Evolutionary conservation across 2,113 vertebrate species (phyloP), one percentile per base, ranked within the genome.

Genomic region (Crotalus helleri): DNA sequence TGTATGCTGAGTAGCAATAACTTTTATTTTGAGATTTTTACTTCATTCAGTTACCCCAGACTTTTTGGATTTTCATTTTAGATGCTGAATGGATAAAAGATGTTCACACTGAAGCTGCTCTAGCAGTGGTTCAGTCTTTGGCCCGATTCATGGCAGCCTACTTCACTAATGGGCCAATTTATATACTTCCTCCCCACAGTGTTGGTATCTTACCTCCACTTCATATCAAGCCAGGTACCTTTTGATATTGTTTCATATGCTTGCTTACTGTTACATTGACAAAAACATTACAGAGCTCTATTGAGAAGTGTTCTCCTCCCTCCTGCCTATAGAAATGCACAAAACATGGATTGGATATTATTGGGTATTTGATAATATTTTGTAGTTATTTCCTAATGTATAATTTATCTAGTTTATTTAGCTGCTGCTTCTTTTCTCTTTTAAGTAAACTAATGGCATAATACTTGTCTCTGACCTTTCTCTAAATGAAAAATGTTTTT

Each of bases 91-190:
- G 96, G 96, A 92, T 97, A 1, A 87, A 81, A 19, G 94, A 94
- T 87, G 96, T 98, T 91, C 96, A 97, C 94, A 96, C 94, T 1
- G 98, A 98, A 17, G 97, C 98, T 0, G 98, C 98, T 1, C 59
- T 97, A 91, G 98, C 97, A 1, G 99, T 99, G 55, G 94, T 99
- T 94, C 98, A 94, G 95, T 98, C 98, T 58, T 98, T 99, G 96
- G 99, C 98, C 90, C 97, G 99, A 92, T 99, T 99, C 97, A 99
- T 99, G 99, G 98, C 98, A 0, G 97, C 99, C 69, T 99, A 99
- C 94, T 99, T 99, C 96, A 98, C 98, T 94, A 98, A 99, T 95
- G 98, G 97, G 85, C 96, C 96, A 0, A 98, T 99, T 4, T 97
- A 96, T 95, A 95, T 99, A 90, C 96, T 98, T 29, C 99, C 99